Percentiles rank a stretch among this genome's conserved stretches.
phyloP scores from a whole-genome alignment of 2,888 invertebrate species.

The Bimastos eiseni region DNA sequence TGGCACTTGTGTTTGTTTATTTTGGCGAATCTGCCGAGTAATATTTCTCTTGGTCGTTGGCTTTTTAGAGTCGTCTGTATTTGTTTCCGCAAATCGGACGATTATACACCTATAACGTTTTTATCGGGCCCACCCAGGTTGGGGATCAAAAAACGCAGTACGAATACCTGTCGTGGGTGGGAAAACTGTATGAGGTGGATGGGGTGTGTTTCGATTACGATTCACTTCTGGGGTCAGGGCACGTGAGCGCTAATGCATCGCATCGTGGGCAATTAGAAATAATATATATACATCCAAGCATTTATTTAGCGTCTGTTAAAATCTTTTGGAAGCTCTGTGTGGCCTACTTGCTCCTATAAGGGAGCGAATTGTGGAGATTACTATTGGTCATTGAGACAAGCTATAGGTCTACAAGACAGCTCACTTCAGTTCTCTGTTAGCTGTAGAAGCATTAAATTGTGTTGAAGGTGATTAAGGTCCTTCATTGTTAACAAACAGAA shows the following conservation, averaged over 20 bases:
- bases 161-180: background rate
- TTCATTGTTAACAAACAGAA: background rate
- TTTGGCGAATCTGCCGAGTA: slow-evolving; percentile 19
- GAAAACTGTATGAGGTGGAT: background rate
- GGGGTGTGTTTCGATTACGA: background rate
- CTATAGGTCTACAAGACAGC: too few species aligned
- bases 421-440: too few species aligned
- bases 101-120: slow-evolving; percentile 3
- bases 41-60: slow-evolving; percentile 7
- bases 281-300: background rate
- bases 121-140: slow-evolving; percentile 20
- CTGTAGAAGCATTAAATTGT: too few species aligned
- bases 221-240: background rate
- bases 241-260: background rate
- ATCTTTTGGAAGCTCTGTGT: background rate
- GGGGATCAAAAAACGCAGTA: background rate
- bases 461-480: background rate
- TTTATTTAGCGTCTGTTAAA: background rate
- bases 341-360: too few species aligned
- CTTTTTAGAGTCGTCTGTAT: background rate
- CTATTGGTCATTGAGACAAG: too few species aligned
- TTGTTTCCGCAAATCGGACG: slow-evolving; percentile 21
- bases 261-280: background rate
- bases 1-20: slow-evolving; percentile 25
- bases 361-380: too few species aligned